phyloP scores from a whole-genome alignment of 2,888 invertebrate species.

The Cephus runcator region DNA sequence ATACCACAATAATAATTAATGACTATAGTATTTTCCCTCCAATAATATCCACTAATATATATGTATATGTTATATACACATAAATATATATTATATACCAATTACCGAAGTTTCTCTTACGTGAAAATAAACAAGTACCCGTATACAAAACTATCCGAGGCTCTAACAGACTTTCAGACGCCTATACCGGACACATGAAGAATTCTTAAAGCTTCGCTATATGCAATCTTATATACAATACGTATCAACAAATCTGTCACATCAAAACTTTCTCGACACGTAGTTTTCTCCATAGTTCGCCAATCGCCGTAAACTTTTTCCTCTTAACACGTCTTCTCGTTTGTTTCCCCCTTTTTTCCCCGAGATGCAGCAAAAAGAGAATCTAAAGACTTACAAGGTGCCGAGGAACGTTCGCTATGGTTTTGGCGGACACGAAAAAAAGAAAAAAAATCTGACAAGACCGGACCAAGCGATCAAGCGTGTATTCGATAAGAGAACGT shows the following conservation, averaged over 20 bases:
- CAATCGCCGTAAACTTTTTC: not conserved
- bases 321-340: not conserved
- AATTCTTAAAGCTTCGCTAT: not conserved
- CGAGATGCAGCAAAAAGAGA: not conserved
- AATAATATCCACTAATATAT: not conserved
- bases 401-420: not conserved
- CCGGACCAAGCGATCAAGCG: conserved; percentile 1
- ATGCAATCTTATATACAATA: not conserved
- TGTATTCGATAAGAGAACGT: conserved; percentile 2
- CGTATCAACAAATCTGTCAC: not conserved
- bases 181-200: not conserved
- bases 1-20: not conserved
- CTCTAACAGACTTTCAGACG: not conserved
- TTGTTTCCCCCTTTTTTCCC: not conserved
- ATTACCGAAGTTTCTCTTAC: not conserved
- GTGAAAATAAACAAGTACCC: not conserved
- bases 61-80: too few relatives aligned
- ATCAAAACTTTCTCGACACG: not conserved
- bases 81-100: not conserved
- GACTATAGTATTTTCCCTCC: not conserved
- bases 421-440: not conserved
- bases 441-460: not conserved
- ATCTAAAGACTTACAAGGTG: not conserved
- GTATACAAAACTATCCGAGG: not conserved
- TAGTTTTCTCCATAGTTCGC: not conserved